Evolutionary conservation across 2,888 invertebrate genomes (phyloP).

Genomic region (Pimpla rufipes): DNA sequence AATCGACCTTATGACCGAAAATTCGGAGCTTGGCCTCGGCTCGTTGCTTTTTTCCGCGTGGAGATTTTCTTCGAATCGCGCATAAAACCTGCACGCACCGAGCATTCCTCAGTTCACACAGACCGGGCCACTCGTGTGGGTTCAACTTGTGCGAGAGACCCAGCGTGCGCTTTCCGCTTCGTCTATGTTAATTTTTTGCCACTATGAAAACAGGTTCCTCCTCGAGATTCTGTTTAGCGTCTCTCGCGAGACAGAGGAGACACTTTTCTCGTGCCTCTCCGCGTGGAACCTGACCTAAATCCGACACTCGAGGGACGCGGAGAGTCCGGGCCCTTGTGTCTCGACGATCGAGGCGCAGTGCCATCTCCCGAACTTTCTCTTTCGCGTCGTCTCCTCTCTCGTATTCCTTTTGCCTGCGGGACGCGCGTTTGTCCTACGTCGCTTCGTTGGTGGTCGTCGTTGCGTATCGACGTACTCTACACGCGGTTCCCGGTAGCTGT

Average conservation of each 20-base stretch:
- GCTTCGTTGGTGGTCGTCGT: constrained; percentile 63
- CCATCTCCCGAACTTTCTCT: constrained; percentile 60
- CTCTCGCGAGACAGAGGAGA: constrained; percentile 27
- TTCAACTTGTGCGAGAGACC: not conserved
- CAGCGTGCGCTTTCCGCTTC: not conserved
- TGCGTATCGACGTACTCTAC: constrained; percentile 8
- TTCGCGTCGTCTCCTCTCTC: constrained; percentile 9
- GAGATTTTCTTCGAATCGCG: not conserved
- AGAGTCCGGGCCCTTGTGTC: constrained; percentile 48
- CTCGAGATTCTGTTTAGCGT: constrained; percentile 53
- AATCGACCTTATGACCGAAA: too few relatives aligned
- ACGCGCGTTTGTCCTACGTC: constrained; percentile 25
- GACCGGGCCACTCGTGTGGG: not conserved
- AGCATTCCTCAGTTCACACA: not conserved
- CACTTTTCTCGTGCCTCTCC: constrained; percentile 27
- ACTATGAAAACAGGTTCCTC: constrained; percentile 18
- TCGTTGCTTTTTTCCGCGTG: too few relatives aligned
- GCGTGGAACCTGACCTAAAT: constrained; percentile 66
- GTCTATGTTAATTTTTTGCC: constrained; percentile 29
- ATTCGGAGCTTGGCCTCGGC: too few relatives aligned
- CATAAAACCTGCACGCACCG: not conserved
- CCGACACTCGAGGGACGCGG: constrained; percentile 54
- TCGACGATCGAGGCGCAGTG: constrained; percentile 28
- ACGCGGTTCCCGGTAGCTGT: not conserved
- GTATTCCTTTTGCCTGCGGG: constrained; percentile 21